Percentiles rank a stretch among this genome's conserved stretches.
Evolutionary conservation across 2,888 invertebrate genomes (phyloP).

Genomic region (Brachypterus glaber): DNA sequence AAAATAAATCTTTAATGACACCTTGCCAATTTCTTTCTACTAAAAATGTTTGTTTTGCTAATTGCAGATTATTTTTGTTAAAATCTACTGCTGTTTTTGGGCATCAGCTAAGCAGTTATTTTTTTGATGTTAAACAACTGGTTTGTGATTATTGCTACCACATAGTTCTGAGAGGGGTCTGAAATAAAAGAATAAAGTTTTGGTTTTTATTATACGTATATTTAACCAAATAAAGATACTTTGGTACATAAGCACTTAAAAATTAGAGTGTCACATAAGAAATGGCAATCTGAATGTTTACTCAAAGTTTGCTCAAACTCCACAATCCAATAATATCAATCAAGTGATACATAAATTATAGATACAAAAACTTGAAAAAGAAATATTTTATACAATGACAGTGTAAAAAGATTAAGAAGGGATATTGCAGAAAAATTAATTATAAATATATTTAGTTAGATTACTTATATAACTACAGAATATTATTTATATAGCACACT

Average conservation of each 20-base stretch:
- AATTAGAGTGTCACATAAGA: constrained; percentile 20
- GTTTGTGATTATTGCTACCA: no score
- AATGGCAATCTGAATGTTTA: constrained; percentile 25
- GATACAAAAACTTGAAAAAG: constrained; percentile 18
- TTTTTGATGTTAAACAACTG: no score
- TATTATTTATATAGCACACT: constrained; percentile 35
- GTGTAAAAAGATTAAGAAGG: constrained; percentile 19
- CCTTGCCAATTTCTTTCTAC: background rate
- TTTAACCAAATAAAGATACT: constrained; percentile 29
- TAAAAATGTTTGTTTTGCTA: background rate
- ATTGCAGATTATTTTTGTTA: no score
- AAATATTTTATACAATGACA: constrained; percentile 21
- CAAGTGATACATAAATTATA: constrained; percentile 8
- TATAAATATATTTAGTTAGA: constrained; percentile 19
- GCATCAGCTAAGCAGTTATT: no score
- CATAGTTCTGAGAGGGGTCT: background rate
- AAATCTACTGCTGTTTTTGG: no score
- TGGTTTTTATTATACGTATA: constrained; percentile 21
- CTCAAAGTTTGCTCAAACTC: constrained; percentile 21
- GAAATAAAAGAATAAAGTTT: constrained; percentile 2
- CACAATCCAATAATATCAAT: constrained; percentile 21
- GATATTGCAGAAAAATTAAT: constrained; percentile 22
- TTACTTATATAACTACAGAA: constrained; percentile 14
- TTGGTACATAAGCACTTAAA: constrained; percentile 31
- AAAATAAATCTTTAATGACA: constrained; percentile 1